Evolutionary conservation across 2,113 vertebrate species (phyloP).

Genomic region (Coreoperca whiteheadi): DNA sequence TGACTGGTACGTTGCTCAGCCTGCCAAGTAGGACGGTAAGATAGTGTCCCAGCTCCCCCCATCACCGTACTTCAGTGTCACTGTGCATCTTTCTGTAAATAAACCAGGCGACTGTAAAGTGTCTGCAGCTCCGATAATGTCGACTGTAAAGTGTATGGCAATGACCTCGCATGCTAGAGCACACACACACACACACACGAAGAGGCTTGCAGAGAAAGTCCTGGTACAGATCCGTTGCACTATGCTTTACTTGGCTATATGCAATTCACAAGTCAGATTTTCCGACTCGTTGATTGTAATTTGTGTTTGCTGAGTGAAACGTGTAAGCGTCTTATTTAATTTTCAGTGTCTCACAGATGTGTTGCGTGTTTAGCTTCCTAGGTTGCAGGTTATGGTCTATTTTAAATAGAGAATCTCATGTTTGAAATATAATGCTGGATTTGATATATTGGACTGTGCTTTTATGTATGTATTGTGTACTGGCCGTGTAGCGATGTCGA

Average conservation of each 20-base stretch:
- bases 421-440: too few relatives aligned
- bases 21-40: neutral
- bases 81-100: neutral
- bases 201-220: too few relatives aligned
- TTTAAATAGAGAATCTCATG: too few relatives aligned
- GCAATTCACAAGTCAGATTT: neutral
- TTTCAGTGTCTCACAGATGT: neutral
- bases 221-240: too few relatives aligned
- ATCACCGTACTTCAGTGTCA: neutral
- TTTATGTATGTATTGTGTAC: too few relatives aligned
- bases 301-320: neutral
- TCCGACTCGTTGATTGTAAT: neutral
- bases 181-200: too few relatives aligned
- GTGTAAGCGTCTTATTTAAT: neutral
- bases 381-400: neutral
- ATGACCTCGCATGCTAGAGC: too few relatives aligned
- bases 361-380: neutral
- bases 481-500: too few relatives aligned
- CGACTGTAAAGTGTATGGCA: too few relatives aligned
- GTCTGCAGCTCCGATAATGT: neutral
- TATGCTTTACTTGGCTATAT: too few relatives aligned
- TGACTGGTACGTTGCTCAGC: neutral
- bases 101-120: neutral
- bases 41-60: neutral
- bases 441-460: too few relatives aligned